Evolutionary conservation across 2,113 vertebrate genomes (phyloP), one percentile per base, ranked within the genome.

Genomic region (Sigmodon hispidus): DNA sequence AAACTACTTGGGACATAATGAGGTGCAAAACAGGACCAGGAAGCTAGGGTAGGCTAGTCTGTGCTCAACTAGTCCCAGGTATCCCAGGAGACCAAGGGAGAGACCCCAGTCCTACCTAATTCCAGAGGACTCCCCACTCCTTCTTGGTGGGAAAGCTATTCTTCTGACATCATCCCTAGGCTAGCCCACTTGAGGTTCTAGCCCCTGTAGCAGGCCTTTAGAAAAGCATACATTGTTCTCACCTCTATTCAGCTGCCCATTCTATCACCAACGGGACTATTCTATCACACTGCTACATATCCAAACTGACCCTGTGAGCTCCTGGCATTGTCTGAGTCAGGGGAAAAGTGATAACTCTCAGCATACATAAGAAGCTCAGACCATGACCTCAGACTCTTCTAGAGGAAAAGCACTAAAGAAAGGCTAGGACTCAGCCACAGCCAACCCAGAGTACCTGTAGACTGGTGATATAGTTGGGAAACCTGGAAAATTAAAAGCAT

Each of bases 281-380:
- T 57, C 12, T 10, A 2, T 77, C 4, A 7, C 6, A 3, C 55
- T 50, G 43, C 61, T 16, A 13, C 50, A 61, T 8, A 13, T 57
- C 45, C 15, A 50, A 34, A 4, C 22, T 72, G 34, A 48, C 3
- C 1, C 63, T 4, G 8, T 7, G 36, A 87, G 40, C 24, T 15
- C 21, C 43, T 50, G 65, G 48, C 3, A 12, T 22, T 4, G 9
- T 4, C 0, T 16, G 40, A 45, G 29, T 43, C 57, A 67, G 29
- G 34, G 29, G 29, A 40, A 34, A 11, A 57, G 7, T 22, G 34
- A 2, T 1, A 12, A 36, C 45, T 34, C 70, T 15, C 13, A 6
- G 5, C 16, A 59, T 26, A 36, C 6, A 1, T 34, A 19, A 8
- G 0, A 0, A 1, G 63, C 55, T 50, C 67, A 67, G 57, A 15